Conservation (phyloP, 2,888 invertebrate species). For the Microctonus hyperodae region DNA sequence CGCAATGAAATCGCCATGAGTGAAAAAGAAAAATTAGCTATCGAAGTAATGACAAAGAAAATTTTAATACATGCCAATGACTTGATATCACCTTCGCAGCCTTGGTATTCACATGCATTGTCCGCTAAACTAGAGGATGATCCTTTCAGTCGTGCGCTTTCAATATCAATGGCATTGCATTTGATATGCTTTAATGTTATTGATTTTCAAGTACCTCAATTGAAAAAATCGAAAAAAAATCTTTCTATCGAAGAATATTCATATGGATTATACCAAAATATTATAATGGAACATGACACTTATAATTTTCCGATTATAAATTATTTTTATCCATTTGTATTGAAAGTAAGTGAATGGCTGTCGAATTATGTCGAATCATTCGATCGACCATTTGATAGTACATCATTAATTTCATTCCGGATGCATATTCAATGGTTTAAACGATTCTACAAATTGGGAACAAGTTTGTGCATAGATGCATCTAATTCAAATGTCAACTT, state of each 20-base stretch:
- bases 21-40: neutral
- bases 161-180: slow-evolving; percentile 56
- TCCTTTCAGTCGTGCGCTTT: neutral
- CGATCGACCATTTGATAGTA: slow-evolving; percentile 56
- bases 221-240: slow-evolving; percentile 45
- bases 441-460: slow-evolving; percentile 64
- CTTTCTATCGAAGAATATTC: slow-evolving; percentile 67
- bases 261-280: neutral
- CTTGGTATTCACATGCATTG: slow-evolving; percentile 23
- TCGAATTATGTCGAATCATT: slow-evolving; percentile 25
- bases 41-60: slow-evolving; percentile 1
- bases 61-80: neutral
- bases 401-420: slow-evolving; percentile 62
- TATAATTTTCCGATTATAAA: neutral
- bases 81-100: neutral
- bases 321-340: slow-evolving; percentile 1
- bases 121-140: neutral
- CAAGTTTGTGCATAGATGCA: slow-evolving; percentile 55
- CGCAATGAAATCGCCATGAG: neutral
- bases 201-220: slow-evolving; percentile 39
- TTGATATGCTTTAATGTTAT: slow-evolving; percentile 53
- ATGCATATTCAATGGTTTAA: slow-evolving; percentile 67
- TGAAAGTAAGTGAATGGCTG: slow-evolving; percentile 64
- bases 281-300: neutral
- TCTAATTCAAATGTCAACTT: slow-evolving; percentile 13